Percentiles rank a stretch among this genome's conserved stretches.
phyloP scores from a whole-genome alignment of 2,797 vertebrate genomes.

The Scarus forsteni region DNA sequence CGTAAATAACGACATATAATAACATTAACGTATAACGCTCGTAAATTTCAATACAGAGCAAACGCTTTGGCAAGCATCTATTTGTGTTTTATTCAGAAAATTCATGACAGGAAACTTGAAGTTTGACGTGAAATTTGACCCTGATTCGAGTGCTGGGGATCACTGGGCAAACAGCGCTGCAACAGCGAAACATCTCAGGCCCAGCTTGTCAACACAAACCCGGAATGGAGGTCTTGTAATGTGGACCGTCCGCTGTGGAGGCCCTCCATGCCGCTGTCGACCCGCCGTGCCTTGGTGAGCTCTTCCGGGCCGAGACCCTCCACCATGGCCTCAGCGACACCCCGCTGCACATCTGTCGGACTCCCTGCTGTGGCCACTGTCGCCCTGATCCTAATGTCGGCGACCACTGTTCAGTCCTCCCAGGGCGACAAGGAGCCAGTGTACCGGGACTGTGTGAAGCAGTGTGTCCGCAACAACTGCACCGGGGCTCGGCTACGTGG shows the following conservation, averaged over 20 bases:
- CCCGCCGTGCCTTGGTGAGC: constrained; percentile 72
- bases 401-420: constrained; percentile 78
- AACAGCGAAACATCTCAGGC: constrained; percentile 1
- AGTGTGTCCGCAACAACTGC: constrained; percentile 92
- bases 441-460: constrained; percentile 93
- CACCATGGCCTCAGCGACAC: constrained; percentile 77
- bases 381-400: constrained; percentile 67
- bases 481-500: constrained; percentile 88
- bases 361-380: constrained; percentile 71
- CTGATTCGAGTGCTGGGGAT: not conserved
- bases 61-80: not conserved
- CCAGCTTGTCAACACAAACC: constrained; percentile 3
- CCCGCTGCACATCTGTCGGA: constrained; percentile 75
- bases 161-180: not conserved
- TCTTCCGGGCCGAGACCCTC: constrained; percentile 62
- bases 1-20: too few relatives aligned
- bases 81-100: constrained; percentile 49
- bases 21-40: rapidly evolving
- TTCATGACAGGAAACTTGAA: constrained; percentile 5
- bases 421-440: constrained; percentile 95
- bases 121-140: constrained; percentile 12
- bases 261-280: constrained; percentile 38
- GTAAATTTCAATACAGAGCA: rapidly evolving
- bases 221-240: constrained; percentile 51
- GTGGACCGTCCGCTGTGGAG: constrained; percentile 36